phyloP scores from a whole-genome alignment of 2,797 vertebrate genomes.

The Rhyacichthys aspro region DNA sequence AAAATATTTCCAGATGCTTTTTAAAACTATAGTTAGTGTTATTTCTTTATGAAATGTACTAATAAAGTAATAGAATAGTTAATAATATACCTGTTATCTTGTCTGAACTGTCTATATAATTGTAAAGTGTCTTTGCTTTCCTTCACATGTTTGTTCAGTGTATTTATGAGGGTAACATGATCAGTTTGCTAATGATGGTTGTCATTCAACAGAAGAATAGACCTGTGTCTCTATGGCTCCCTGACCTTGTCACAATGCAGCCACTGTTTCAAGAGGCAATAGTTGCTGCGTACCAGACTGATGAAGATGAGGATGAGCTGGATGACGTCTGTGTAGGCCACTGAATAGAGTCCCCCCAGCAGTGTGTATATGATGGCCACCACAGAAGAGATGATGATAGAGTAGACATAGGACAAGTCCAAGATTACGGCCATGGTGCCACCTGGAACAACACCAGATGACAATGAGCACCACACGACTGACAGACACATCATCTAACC shows the following conservation, averaged over 20 bases:
- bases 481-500: conserved; percentile 3
- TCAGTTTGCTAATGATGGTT: conserved; percentile 3
- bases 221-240: neutral
- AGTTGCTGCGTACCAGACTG: conserved; percentile 78
- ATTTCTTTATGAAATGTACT: too few species aligned
- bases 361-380: conserved; percentile 84
- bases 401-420: conserved; percentile 78
- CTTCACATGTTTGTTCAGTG: neutral
- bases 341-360: conserved; percentile 85
- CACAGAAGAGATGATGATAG: conserved; percentile 81
- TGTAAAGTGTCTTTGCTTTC: neutral
- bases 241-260: neutral
- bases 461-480: conserved; percentile 20
- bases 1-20: too few species aligned
- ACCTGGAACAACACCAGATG: conserved; percentile 71
- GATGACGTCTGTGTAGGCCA: conserved; percentile 81
- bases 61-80: neutral
- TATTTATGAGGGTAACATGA: conserved; percentile 11
- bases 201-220: neutral
- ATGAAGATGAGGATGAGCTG: conserved; percentile 83
- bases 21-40: too few species aligned
- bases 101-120: neutral
- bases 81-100: neutral
- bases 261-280: neutral
- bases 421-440: conserved; percentile 85